Evolutionary conservation across 2,888 invertebrate species (phyloP).

Genomic region (Callyntrura sp.): DNA sequence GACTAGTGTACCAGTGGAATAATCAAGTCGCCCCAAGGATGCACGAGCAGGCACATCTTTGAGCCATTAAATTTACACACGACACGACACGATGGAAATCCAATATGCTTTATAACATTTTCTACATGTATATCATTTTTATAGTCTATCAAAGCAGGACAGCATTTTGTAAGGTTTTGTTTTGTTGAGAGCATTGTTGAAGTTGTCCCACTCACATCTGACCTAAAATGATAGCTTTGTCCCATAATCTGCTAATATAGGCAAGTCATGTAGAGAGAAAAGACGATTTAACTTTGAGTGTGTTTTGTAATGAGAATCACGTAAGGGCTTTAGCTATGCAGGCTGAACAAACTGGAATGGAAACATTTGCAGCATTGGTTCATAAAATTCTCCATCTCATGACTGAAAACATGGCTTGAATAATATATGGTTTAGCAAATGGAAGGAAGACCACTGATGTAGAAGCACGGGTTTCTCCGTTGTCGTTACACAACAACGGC

Average conservation of each 20-base stretch:
- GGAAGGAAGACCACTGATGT: not conserved
- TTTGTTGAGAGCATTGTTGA: not conserved
- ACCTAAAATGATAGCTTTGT: not conserved
- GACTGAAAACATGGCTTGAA: constrained; percentile 17
- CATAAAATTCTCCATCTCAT: constrained; percentile 36
- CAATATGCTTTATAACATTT: not conserved
- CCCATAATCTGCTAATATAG: constrained; percentile 49
- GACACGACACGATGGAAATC: not conserved
- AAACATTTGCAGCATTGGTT: constrained; percentile 36
- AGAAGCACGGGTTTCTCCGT: not conserved
- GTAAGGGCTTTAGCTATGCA: constrained; percentile 36
- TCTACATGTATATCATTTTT: not conserved
- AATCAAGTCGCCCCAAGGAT: not conserved
- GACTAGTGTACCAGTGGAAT: not conserved
- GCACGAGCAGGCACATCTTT: not conserved
- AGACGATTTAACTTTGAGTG: not conserved
- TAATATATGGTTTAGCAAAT: not conserved
- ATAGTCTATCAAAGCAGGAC: not conserved
- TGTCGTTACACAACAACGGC: not conserved
- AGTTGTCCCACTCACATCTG: not conserved
- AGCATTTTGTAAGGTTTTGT: constrained; percentile 7
- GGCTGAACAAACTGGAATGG: constrained; percentile 32
- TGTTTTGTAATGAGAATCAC: constrained; percentile 54
- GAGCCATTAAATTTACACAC: not conserved
- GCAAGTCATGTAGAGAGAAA: constrained; percentile 44